phyloP scores from a whole-genome alignment of 1,140 invertebrate genomes.

The Drosophila nannoptera region DNA sequence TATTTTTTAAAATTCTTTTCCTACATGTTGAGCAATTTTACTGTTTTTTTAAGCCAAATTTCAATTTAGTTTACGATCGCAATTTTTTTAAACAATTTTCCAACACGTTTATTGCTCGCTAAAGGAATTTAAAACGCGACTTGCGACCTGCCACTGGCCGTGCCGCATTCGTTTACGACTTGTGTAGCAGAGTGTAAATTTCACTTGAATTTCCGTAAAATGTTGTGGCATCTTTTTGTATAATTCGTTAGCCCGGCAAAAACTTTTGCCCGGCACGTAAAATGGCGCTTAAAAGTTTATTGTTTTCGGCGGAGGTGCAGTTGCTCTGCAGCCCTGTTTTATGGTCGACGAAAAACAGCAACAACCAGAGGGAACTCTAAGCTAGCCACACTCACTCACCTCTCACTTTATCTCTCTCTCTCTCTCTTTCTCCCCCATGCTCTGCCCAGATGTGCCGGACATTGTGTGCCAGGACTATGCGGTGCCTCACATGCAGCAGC shows the following conservation, averaged over 20 bases:
- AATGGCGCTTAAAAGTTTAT: constrained; percentile 50
- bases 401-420: constrained; percentile 9
- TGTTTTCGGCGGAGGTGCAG: constrained; percentile 43
- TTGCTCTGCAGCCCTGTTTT: constrained; percentile 33
- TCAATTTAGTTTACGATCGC: constrained; percentile 4
- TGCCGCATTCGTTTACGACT: constrained; percentile 33
- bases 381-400: background rate
- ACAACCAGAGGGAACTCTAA: constrained; percentile 29
- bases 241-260: constrained; percentile 36
- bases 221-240: constrained; percentile 46
- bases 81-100: constrained; percentile 2
- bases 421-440: constrained; percentile 18
- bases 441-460: constrained; percentile 81
- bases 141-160: background rate
- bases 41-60: background rate
- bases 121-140: constrained; percentile 13
- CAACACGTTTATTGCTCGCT: background rate
- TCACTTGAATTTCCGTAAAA: constrained; percentile 27
- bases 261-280: constrained; percentile 47
- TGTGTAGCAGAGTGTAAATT: constrained; percentile 47
- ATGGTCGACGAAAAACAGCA: constrained; percentile 57
- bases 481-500: constrained; percentile 80
- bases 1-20: background rate
- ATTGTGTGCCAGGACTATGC: constrained; percentile 82
- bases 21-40: no score